Conservation (phyloP, 2,888 invertebrate species). For the Euplagia quadripunctaria region DNA sequence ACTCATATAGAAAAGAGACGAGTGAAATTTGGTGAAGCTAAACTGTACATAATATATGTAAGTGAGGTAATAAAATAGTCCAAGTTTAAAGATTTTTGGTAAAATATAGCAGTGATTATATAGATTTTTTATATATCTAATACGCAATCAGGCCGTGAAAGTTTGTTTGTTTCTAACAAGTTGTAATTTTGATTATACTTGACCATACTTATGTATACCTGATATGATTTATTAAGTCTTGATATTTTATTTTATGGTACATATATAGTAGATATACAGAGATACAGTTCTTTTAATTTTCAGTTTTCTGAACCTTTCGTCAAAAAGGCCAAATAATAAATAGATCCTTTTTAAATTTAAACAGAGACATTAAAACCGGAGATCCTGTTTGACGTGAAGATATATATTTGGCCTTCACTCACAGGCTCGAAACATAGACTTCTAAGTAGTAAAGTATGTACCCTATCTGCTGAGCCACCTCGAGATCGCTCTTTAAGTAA, state of each 20-base stretch:
- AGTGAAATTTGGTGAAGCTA: neutral
- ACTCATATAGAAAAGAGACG: neutral
- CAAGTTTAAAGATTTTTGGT: neutral
- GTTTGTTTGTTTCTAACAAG: neutral
- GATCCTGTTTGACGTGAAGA: constrained; percentile 53
- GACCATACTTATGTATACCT: neutral
- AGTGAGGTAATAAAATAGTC: neutral
- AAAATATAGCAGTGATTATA: no score
- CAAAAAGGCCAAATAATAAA: neutral
- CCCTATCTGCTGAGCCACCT: constrained; percentile 74
- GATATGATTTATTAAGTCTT: neutral
- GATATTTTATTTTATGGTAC: neutral
- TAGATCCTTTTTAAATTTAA: constrained; percentile 21
- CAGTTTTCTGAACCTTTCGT: no score
- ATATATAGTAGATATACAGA: neutral
- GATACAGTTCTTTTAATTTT: no score
- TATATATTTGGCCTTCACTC: constrained; percentile 65
- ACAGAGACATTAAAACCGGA: constrained; percentile 36
- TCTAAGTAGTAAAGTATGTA: constrained; percentile 86
- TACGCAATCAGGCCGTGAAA: no score
- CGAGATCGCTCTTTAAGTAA: constrained; percentile 82
- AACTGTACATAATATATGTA: neutral
- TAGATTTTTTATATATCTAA: neutral
- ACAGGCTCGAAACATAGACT: constrained; percentile 71
- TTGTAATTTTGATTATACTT: no score